Evolutionary conservation across 1,140 invertebrate species (phyloP), one percentile per base, ranked within the genome.

Genomic region (Trachelipus rathkii): DNA sequence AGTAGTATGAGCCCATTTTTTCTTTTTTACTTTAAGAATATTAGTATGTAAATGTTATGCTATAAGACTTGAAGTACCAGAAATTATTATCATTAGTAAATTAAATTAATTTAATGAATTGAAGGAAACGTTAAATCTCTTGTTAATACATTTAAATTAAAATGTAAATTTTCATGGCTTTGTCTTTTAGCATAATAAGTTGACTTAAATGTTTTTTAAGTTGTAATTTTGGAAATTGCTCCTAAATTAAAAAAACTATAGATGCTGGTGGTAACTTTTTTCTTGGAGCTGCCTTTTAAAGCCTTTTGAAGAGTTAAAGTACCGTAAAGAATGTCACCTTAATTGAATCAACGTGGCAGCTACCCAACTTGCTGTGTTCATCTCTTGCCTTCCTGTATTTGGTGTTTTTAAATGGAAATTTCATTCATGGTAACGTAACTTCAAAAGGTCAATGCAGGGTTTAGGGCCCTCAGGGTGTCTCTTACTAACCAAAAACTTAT

Each of bases 401-500:
- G 2, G 19, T 2, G 50, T 60, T 13, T 60, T 60, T 60, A 60
- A 60, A 60, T 13, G 50, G 19, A 60, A 60, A 33, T 3, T 33
- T 33, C 33, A 33, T 60, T 60, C 50, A 60, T 60, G 67, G 69
- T 75, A 78, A 66, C 46, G 66, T 77, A 71, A 73, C 21, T 33
- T 70, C 67, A 70, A 13, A 73, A 78, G 21, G 68, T 72, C 24
- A 21, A 71, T 68, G 33, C 70, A n/a, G 46, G 46, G 50, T 60
- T 60, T 60, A 60, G 50, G 50, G 50, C 50, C 50, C 50, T 60
- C 50, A 60, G 23, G 44, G 43, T 50, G 44, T 71, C 15, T 33
- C 43, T 44, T 66, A 44, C 71, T 77, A 74, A 78, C 66, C 19
- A 43, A 77, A 73, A 44, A 33, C 45, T 72, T 74, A 68, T 67